Evolutionary conservation across 2,797 vertebrate genomes (phyloP).

Genomic region (Chromis chromis): DNA sequence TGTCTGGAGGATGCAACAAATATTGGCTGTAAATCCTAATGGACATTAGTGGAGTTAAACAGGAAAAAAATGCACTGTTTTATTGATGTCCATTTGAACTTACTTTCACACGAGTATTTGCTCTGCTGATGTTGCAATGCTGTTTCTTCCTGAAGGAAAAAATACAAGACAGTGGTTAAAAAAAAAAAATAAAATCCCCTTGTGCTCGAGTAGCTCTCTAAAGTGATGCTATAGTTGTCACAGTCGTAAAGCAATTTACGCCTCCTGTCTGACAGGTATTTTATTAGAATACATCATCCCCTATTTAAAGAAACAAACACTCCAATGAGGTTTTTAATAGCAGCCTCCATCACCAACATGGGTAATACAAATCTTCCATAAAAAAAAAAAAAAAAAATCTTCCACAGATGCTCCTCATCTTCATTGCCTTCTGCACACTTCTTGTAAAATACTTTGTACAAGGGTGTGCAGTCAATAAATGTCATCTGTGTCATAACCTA

Average conservation of each 20-base stretch:
- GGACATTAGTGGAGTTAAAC: conserved; percentile 54
- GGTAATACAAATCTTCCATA: conserved; percentile 26
- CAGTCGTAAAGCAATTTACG: background rate
- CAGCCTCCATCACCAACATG: conserved; percentile 13
- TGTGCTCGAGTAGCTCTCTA: conserved; percentile 12
- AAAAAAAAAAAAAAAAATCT: conserved; percentile 5
- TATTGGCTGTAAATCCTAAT: conserved; percentile 64
- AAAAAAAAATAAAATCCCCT: background rate
- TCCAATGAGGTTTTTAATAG: conserved; percentile 38
- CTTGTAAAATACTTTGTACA: conserved; percentile 33
- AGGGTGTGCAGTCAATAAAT: conserved; percentile 57
- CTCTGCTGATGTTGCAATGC: conserved; percentile 16
- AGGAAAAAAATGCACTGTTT: conserved; percentile 65
- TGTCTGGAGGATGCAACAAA: conserved; percentile 48
- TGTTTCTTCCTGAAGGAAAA: conserved; percentile 17
- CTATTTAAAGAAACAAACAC: conserved; percentile 24
- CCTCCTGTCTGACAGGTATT: conserved; percentile 23
- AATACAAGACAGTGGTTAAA: background rate
- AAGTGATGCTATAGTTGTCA: conserved; percentile 7
- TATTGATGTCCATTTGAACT: conserved; percentile 76
- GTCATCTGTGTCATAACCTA: conserved; percentile 56
- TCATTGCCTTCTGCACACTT: conserved; percentile 18
- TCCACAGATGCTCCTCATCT: conserved; percentile 16
- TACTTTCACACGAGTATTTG: conserved; percentile 22
- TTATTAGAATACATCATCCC: conserved; percentile 14